Evolutionary conservation across 2,888 invertebrate genomes (phyloP), one percentile per base, ranked within the genome.

Genomic region (Argynnis bischoffii): DNA sequence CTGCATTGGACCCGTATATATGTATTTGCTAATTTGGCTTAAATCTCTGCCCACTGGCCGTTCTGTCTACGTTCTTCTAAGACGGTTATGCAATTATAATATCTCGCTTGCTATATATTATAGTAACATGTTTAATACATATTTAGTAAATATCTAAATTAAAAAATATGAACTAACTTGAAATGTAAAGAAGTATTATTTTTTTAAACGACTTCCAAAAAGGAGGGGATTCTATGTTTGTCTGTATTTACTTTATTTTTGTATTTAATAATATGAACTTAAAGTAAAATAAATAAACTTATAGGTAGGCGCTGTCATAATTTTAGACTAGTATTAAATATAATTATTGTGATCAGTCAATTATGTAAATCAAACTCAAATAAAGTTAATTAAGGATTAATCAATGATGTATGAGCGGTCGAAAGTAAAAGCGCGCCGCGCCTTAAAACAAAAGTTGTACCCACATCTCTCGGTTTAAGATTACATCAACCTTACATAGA

Each of bases 21-120:
- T n/a, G n/a, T n/a, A 80, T 83, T 81, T 79, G 79, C 84, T 81
- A 85, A 85, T 82, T 80, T 77, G 71, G 76, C 78, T 72, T 70
- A 76, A 73, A 71, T 70, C 8, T 56, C 50, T 50, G 14, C 48
- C 18, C 64, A 50, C 48, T 3, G 55, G 14, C 46, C 65, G 60
- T 64, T 66, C 71, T 55, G 72, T 65, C 41, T 3, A 51, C 59
- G 6, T 54, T 55, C 47, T 61, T 55, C 55, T 59, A 66, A 66
- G 48, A 69, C 57, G 48, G 57, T 63, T 66, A 51, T 61, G 31
- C 55, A 66, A 69, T 66, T 66, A 54, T 56, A 47, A 26, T 47
- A 59, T 48, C 35, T 41, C 35, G 8, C 11, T 41, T 41, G 11
- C 35, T 41, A 41, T 41, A 15, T n/a, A 16, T 31, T 59, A 47